phyloP scores from a whole-genome alignment of 2,113 vertebrate genomes.

The Neolamprologus kungweensis region DNA sequence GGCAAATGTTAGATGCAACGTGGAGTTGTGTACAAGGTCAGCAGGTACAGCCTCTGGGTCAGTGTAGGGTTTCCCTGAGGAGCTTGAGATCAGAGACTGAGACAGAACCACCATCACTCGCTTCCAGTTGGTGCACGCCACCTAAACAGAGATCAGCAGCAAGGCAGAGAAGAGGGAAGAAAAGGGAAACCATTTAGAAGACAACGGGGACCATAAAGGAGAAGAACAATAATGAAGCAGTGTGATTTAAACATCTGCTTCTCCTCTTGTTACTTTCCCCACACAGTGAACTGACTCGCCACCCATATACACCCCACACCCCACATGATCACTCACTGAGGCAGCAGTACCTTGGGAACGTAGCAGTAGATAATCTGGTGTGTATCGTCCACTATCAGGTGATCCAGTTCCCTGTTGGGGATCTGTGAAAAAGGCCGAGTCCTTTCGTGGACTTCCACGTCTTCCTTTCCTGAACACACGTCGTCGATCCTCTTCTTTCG shows the following conservation, averaged over 20 bases:
- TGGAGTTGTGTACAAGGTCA: constrained; percentile 82
- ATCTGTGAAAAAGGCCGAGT: constrained; percentile 81
- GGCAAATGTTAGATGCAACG: constrained; percentile 79
- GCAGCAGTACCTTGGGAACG: constrained; percentile 81
- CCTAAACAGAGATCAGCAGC: constrained; percentile 62
- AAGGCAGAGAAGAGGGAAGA: not conserved
- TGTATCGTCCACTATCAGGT: constrained; percentile 88
- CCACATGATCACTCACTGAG: not conserved
- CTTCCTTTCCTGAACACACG: constrained; percentile 75
- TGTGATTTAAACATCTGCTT: not conserved
- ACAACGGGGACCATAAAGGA: not conserved
- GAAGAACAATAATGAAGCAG: not conserved
- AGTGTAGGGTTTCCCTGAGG: constrained; percentile 61
- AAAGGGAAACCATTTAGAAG: not conserved
- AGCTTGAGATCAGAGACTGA: constrained; percentile 74
- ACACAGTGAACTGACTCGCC: not conserved
- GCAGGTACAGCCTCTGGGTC: constrained; percentile 77
- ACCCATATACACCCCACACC: not conserved
- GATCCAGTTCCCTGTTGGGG: constrained; percentile 69
- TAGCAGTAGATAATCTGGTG: constrained; percentile 92
- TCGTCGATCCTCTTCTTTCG: constrained; percentile 76
- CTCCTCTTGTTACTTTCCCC: not conserved
- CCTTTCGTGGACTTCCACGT: constrained; percentile 65
- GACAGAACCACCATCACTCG: constrained; percentile 89
- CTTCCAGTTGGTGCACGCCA: constrained; percentile 96